Evolutionary conservation across 2,888 invertebrate species (phyloP).

Genomic region (Nipponacmea schrenckii): DNA sequence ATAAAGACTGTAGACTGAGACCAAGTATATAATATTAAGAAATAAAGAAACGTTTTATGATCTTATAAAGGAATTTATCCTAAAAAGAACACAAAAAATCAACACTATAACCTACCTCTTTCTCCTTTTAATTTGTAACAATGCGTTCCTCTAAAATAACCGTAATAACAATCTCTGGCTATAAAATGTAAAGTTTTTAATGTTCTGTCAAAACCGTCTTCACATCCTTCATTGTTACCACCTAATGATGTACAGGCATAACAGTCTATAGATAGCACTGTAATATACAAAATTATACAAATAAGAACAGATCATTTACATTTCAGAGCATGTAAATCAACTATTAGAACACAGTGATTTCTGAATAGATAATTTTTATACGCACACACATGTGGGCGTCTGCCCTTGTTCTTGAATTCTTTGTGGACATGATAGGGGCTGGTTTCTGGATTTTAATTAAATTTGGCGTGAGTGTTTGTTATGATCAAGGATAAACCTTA

Average conservation of each 20-base stretch:
- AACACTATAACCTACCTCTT: slow-evolving; percentile 37
- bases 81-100: too few relatives aligned
- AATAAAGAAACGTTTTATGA: too few relatives aligned
- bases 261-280: slow-evolving; percentile 54
- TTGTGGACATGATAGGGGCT: too few relatives aligned
- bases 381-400: too few relatives aligned
- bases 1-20: too few relatives aligned
- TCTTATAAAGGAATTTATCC: too few relatives aligned
- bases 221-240: slow-evolving; percentile 46
- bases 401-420: too few relatives aligned
- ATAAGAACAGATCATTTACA: neutral
- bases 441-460: too few relatives aligned
- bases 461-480: too few relatives aligned
- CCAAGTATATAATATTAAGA: too few relatives aligned
- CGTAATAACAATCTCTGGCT: slow-evolving; percentile 46
- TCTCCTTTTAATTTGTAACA: slow-evolving; percentile 57
- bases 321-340: neutral
- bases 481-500: too few relatives aligned
- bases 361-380: neutral
- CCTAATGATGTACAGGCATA: slow-evolving; percentile 54
- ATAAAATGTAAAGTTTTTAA: slow-evolving; percentile 49
- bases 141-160: slow-evolving; percentile 52
- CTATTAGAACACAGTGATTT: neutral
- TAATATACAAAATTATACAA: slow-evolving; percentile 23
- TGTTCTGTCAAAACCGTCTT: slow-evolving; percentile 46